These are phyloP conservation scores for Drosophila lutescens DNA, from an alignment of 2,888 invertebrate genomes.

Conservation along the genomic window DNA sequence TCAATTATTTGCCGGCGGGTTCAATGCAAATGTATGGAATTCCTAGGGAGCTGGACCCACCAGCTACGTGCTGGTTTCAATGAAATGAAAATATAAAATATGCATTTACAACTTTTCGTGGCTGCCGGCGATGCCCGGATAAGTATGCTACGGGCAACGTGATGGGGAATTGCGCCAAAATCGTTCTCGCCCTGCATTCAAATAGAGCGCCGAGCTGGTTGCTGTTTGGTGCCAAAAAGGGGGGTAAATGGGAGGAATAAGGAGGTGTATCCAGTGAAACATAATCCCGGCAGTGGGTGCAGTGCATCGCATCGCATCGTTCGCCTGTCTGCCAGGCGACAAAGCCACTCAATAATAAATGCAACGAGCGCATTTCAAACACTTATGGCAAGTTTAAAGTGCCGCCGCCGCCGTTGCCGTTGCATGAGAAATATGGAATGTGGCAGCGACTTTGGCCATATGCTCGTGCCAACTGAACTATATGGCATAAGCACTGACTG, in stretches of 20 bases:
- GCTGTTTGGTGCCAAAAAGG: background rate
- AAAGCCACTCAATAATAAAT: constrained; percentile 73
- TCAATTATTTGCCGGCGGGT: constrained; percentile 51
- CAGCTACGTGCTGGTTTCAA: constrained; percentile 72
- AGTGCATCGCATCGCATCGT: constrained; percentile 23
- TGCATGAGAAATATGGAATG: constrained; percentile 30
- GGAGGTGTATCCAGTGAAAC: constrained; percentile 28
- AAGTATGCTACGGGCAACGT: constrained; percentile 71
- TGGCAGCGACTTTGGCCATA: constrained; percentile 20
- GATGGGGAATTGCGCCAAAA: constrained; percentile 68
- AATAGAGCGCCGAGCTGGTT: constrained; percentile 33
- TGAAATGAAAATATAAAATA: constrained; percentile 79
- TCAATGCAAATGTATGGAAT: constrained; percentile 31
- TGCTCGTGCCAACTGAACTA: constrained; percentile 11
- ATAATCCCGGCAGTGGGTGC: constrained; percentile 27
- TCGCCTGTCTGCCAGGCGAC: constrained; percentile 47
- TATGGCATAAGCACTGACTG: constrained; percentile 45
- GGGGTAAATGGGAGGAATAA: background rate
- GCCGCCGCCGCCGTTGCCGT: constrained; percentile 42
- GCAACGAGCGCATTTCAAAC: constrained; percentile 76
- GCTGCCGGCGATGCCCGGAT: constrained; percentile 56
- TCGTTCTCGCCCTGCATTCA: constrained; percentile 59
- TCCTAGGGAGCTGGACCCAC: constrained; percentile 33
- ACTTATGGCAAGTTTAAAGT: constrained; percentile 74
- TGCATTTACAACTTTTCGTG: constrained; percentile 66